Evolutionary conservation across 1,140 invertebrate species (phyloP), one percentile per base, ranked within the genome.

Genomic region (Sipha flava): DNA sequence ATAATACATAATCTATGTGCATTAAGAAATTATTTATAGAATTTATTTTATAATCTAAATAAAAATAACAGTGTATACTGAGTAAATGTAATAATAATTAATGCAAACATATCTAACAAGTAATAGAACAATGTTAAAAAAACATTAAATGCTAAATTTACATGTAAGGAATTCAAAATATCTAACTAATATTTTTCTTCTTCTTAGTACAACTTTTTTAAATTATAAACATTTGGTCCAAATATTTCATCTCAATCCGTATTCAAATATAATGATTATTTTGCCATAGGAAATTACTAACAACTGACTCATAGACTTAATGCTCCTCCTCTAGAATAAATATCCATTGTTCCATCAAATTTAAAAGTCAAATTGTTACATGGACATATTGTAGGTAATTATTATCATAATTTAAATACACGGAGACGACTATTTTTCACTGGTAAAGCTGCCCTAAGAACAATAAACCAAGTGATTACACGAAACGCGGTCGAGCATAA

Each of bases 381-480:
- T 54, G 47, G 49, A 23, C 73, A n/a, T 43, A 52, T 73, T 37
- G 16, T 54, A 59, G 16, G n/a, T 54, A 77, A 57, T 77, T 37
- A 77, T 59, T 52, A 26, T 72, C 54, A 77, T 57, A 43, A 77
- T 77, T 77, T 77, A 77, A 77, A 77, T 77, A 43, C 23, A 57
- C 14, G n/a, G 6, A 14, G 45, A 75, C 70, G 26, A 23, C 29
- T 18, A 54, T 75, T 21, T 54, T 75, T 75, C 16, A 21, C 54
- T 23, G 16, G 52, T 37, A 57, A 43, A 57, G 16, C 21, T n/a
- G 21, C 26, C 29, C 31, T 49, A 43, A 43, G 34, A 77, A 77
- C 73, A 77, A 77, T 77, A 77, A 59, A 77, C 52, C 21, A n/a
- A 37, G 16, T 77, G 52, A 77, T 59, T 77, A 77, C 73, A 59